Percentiles rank a stretch among this genome's conserved stretches.
Conservation (phyloP, 2,888 invertebrate genomes). For the Girardia tigrina region DNA sequence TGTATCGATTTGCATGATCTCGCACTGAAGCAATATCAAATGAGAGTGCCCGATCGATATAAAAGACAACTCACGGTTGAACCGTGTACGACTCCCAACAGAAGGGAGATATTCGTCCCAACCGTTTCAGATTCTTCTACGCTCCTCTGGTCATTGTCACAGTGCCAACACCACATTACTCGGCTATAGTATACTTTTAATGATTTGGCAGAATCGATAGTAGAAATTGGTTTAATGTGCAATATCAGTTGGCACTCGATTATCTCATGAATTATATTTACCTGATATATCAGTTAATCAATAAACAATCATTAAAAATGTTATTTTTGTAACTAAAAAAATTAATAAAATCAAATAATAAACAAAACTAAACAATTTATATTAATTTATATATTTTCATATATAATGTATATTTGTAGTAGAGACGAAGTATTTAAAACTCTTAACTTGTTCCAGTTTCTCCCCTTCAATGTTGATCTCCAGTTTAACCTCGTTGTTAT, state of each 20-base stretch:
- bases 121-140: neutral
- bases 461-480: too few species aligned
- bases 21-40: neutral
- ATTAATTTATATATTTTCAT: too few species aligned
- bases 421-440: too few species aligned
- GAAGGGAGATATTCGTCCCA: neutral
- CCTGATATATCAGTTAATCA: too few species aligned
- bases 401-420: too few species aligned
- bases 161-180: slow-evolving; percentile 1
- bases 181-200: neutral
- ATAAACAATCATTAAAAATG: too few species aligned
- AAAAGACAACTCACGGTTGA: neutral
- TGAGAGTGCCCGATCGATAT: neutral
- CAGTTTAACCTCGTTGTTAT: too few species aligned
- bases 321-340: too few species aligned
- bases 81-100: neutral
- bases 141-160: neutral
- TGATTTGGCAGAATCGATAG: neutral
- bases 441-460: too few species aligned
- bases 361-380: too few species aligned
- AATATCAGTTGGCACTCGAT: neutral
- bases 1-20: neutral
- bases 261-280: neutral
- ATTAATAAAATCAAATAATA: too few species aligned
- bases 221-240: neutral